These are phyloP conservation scores for Hydropsyche tenuis DNA, from an alignment of 1,140 invertebrate genomes.

Conservation along the genomic window DNA sequence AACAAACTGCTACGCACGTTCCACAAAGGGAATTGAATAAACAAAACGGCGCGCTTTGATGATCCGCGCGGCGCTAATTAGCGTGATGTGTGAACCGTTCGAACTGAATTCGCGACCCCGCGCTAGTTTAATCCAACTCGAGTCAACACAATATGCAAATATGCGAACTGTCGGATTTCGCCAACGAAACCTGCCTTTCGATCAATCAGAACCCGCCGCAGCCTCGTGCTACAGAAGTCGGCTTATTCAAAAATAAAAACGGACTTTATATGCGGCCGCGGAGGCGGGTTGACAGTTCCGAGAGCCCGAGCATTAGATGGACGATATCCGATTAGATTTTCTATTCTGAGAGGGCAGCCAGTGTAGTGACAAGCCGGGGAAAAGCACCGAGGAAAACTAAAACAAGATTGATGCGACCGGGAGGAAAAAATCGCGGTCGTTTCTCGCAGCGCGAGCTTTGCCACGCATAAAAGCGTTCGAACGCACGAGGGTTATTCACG, in stretches of 20 bases:
- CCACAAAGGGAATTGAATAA: too few species aligned
- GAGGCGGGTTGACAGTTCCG: constrained; percentile 31
- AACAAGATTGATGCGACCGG: constrained; percentile 40
- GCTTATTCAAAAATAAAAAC: too few species aligned
- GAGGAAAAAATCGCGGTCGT: background rate
- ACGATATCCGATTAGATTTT: constrained; percentile 44
- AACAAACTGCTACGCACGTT: too few species aligned
- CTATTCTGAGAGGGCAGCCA: constrained; percentile 29
- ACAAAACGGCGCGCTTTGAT: too few species aligned
- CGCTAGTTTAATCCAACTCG: background rate
- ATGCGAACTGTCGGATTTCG: background rate
- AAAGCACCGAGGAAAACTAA: constrained; percentile 19
- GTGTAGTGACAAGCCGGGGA: constrained; percentile 26
- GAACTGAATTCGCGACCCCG: background rate
- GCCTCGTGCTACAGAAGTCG: too few species aligned
- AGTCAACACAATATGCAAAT: background rate
- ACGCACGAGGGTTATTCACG: background rate
- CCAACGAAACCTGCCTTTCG: background rate
- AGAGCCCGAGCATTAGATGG: constrained; percentile 23
- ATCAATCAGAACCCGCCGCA: background rate
- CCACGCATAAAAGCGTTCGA: background rate
- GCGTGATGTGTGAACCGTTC: background rate
- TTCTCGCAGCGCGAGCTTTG: background rate
- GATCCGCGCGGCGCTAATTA: background rate
- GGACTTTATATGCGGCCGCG: background rate